phyloP scores from a whole-genome alignment of 2,797 vertebrate genomes.

The Onychomys leucogaster region DNA sequence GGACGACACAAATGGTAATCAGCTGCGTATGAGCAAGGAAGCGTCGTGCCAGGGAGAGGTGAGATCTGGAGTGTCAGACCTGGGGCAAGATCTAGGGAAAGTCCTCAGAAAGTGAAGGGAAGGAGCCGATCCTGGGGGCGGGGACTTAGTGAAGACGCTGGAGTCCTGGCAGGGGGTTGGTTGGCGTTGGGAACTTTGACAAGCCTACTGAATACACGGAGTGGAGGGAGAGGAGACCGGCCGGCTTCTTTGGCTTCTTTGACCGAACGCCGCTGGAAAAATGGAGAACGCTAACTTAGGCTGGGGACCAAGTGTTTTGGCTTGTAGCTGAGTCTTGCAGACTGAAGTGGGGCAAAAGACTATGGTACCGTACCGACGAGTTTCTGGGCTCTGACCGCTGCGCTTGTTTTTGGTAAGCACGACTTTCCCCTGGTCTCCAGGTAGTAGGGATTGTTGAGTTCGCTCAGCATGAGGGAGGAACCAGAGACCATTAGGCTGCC shows the following conservation, averaged over 20 bases:
- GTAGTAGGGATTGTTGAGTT: conserved; percentile 43
- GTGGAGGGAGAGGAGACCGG: background rate
- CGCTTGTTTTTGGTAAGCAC: conserved; percentile 53
- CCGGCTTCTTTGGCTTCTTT: background rate
- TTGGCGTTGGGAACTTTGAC: background rate
- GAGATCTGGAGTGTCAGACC: background rate
- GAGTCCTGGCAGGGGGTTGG: background rate
- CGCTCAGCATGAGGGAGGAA: conserved; percentile 34
- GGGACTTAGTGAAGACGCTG: background rate
- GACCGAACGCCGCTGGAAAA: background rate
- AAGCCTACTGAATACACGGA: background rate
- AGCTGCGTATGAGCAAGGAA: background rate
- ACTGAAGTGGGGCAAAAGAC: conserved; percentile 47
- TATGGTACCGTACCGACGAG: background rate
- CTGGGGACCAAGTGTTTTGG: conserved; percentile 24
- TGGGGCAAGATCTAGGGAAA: background rate
- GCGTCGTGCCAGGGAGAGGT: conserved; percentile 2
- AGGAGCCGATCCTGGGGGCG: background rate
- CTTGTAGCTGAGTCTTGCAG: conserved; percentile 43
- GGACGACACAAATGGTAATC: background rate
- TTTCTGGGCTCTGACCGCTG: conserved; percentile 62
- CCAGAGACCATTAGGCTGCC: conserved; percentile 21
- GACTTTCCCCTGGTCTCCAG: conserved; percentile 12
- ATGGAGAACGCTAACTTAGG: conserved; percentile 41
- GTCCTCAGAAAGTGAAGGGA: conserved; percentile 2